Evolutionary conservation across 2,888 invertebrate genomes (phyloP).

Genomic region (Seladonia tumulorum): DNA sequence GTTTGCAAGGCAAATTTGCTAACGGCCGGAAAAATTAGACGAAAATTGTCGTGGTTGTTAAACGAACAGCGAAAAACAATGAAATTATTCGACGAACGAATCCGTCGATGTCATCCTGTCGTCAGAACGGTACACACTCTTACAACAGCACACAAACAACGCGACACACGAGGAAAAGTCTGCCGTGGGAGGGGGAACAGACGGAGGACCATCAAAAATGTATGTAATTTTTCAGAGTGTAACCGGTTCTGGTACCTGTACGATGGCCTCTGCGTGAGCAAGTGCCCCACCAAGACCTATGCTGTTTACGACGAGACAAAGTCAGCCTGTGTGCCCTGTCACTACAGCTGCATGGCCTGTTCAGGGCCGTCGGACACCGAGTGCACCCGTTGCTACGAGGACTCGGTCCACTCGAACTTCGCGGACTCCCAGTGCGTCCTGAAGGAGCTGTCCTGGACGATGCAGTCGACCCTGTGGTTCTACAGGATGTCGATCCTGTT

Average conservation of each 20-base stretch:
- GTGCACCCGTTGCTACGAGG: constrained; percentile 89
- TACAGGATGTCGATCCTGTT: constrained; percentile 75
- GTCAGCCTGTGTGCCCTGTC: constrained; percentile 88
- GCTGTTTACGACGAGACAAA: constrained; percentile 72
- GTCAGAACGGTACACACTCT: background rate
- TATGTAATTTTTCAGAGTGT: constrained; percentile 88
- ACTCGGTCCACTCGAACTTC: constrained; percentile 85
- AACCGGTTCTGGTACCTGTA: constrained; percentile 87
- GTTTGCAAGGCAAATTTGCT: background rate
- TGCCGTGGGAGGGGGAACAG: background rate
- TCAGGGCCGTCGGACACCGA: constrained; percentile 89
- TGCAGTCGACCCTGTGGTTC: constrained; percentile 77
- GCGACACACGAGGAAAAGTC: background rate
- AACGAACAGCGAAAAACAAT: background rate
- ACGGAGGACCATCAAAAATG: constrained; percentile 43
- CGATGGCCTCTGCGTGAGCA: constrained; percentile 86
- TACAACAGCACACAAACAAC: constrained; percentile 4
- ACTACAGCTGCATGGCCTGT: constrained; percentile 91
- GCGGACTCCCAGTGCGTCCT: constrained; percentile 71
- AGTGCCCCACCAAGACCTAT: constrained; percentile 85
- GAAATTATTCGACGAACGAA: background rate
- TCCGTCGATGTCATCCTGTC: constrained; percentile 27
- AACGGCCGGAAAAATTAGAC: too few species aligned
- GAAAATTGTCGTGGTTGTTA: too few species aligned
- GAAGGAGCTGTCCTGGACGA: constrained; percentile 76